A percentile compares a stretch with the other conserved stretches of the same genome.
Evolutionary conservation across 2,888 invertebrate genomes (phyloP).

Genomic region (Orthosia cruda): DNA sequence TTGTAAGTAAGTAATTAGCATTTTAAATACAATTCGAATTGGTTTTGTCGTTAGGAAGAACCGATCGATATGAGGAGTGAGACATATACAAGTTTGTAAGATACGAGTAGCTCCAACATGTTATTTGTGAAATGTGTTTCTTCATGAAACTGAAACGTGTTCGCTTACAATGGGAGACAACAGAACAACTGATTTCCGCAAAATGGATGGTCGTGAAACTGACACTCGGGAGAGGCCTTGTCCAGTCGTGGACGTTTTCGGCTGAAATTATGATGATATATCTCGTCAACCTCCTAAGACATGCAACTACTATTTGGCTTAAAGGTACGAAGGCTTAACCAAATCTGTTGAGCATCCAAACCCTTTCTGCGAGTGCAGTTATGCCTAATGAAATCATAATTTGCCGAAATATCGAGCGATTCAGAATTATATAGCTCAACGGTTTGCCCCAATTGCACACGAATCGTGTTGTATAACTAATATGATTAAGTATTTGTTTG

Average conservation of each 20-base stretch:
- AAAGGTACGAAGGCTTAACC: background rate
- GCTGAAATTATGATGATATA: background rate
- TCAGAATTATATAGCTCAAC: background rate
- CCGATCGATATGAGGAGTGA: background rate
- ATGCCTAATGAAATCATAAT: background rate
- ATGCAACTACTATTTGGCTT: background rate
- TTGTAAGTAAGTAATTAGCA: conserved; percentile 22
- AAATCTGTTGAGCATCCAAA: background rate
- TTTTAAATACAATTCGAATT: conserved; percentile 47
- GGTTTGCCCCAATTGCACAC: background rate
- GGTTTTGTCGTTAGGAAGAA: background rate
- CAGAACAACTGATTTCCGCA: background rate
- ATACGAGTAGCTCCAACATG: background rate
- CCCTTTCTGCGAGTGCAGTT: background rate
- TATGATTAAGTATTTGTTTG: conserved; percentile 23
- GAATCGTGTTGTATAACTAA: background rate
- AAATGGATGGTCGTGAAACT: background rate
- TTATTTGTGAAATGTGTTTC: background rate
- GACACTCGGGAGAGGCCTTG: background rate
- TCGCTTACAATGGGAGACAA: background rate
- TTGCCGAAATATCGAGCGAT: background rate
- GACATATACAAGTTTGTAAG: background rate
- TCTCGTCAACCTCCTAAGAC: background rate
- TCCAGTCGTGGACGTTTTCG: background rate
- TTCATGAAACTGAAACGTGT: background rate